Percentiles rank a stretch among this genome's conserved stretches.
Conservation (phyloP, 92 coral and sea anemone species). For the Epizoanthus rinbou region DNA sequence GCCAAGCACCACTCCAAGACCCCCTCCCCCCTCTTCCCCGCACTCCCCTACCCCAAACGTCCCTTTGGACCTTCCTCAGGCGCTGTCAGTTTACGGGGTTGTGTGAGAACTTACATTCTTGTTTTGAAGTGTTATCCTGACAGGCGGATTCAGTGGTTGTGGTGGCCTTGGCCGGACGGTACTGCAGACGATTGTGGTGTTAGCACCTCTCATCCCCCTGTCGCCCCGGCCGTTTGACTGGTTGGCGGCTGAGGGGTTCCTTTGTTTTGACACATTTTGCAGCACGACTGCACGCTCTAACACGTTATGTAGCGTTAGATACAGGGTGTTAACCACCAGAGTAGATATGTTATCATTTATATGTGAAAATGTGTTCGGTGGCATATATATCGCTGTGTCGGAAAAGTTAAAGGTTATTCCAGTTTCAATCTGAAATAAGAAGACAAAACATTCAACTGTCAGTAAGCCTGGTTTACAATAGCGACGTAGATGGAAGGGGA, state of each 20-base stretch:
- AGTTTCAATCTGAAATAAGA: neutral
- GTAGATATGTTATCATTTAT: neutral
- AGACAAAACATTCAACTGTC: no score
- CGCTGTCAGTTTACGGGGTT: no score
- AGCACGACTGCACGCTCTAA: neutral
- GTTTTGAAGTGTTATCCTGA: slow-evolving; percentile 72
- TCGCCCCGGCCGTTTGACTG: no score
- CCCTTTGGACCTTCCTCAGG: no score
- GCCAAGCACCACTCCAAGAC: no score
- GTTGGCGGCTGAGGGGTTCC: neutral
- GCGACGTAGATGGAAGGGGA: neutral
- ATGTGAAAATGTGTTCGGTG: neutral
- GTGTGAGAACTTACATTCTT: slow-evolving; percentile 44
- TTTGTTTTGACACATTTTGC: neutral
- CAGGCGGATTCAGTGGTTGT: slow-evolving; percentile 52
- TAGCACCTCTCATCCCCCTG: slow-evolving; percentile 24
- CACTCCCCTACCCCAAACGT: no score
- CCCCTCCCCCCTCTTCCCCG: no score
- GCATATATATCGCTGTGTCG: neutral
- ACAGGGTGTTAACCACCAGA: neutral
- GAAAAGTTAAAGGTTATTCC: neutral
- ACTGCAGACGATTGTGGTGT: slow-evolving; percentile 78
- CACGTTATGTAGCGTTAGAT: neutral
- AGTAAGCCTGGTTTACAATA: neutral
- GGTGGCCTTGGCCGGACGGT: slow-evolving; percentile 68